Percentiles rank a stretch among this genome's conserved stretches.
These are phyloP conservation scores for Drosophila merina DNA, from an alignment of 2,888 invertebrate species.

Conservation along the genomic window DNA sequence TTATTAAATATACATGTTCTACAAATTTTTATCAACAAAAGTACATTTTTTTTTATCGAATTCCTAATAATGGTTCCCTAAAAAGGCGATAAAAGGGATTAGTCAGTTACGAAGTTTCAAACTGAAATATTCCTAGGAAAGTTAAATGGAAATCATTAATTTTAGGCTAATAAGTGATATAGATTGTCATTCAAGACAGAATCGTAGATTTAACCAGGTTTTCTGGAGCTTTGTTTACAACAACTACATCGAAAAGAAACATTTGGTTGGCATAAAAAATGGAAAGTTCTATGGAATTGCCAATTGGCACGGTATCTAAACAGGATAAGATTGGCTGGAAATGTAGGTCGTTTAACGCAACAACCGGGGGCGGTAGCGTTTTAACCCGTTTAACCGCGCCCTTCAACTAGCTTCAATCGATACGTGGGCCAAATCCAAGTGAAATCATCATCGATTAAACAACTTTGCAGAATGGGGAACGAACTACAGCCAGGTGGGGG, in stretches of 20 bases:
- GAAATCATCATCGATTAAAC: constrained; percentile 75
- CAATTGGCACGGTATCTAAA: constrained; percentile 24
- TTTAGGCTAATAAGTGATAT: no score
- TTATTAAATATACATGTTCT: no score
- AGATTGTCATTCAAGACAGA: background rate
- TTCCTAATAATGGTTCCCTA: background rate
- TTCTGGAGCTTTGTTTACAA: constrained; percentile 2
- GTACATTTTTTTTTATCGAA: background rate
- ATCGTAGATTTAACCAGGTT: background rate
- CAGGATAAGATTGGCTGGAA: constrained; percentile 11
- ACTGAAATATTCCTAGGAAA: background rate
- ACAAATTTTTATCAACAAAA: no score
- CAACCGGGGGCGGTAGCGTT: constrained; percentile 26
- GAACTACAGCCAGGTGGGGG: background rate
- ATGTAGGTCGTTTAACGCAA: constrained; percentile 42
- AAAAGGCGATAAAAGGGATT: background rate
- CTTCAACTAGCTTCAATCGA: constrained; percentile 64
- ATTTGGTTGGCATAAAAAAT: background rate
- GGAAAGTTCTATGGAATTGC: constrained; percentile 8
- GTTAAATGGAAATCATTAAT: background rate
- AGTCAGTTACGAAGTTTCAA: background rate
- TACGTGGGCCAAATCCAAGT: constrained; percentile 56
- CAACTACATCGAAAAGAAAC: background rate
- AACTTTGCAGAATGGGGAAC: constrained; percentile 14
- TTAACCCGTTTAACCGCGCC: constrained; percentile 61